Conservation (phyloP, 2,797 vertebrate genomes). For the Gymnothorax javanicus region DNA sequence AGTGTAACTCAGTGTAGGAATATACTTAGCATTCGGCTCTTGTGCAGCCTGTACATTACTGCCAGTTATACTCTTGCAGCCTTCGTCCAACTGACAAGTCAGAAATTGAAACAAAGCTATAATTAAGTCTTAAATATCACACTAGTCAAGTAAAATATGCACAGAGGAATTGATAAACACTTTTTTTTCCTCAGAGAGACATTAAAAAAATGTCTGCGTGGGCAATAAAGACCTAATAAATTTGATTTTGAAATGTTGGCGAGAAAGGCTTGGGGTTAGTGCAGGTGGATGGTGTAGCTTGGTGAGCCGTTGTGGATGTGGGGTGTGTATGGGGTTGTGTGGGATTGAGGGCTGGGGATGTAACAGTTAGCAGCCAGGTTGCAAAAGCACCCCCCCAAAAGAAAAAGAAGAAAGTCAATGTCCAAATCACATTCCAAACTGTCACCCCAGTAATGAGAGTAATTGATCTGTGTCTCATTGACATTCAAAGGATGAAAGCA, state of each 20-base stretch:
- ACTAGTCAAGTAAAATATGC: conserved; percentile 25
- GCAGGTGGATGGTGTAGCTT: background rate
- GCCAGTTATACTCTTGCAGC: conserved; percentile 38
- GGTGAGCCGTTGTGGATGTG: background rate
- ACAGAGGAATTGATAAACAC: conserved; percentile 34
- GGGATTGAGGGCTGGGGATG: conserved; percentile 5
- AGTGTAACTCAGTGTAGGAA: background rate
- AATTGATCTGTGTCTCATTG: conserved; percentile 69
- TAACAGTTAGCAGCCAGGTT: conserved; percentile 45
- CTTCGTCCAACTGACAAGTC: conserved; percentile 29
- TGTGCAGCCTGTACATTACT: conserved; percentile 18
- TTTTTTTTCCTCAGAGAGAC: conserved; percentile 32
- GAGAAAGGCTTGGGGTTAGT: conserved; percentile 22
- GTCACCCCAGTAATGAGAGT: conserved; percentile 64
- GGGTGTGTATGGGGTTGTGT: background rate
- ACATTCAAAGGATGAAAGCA: conserved; percentile 68
- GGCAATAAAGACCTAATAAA: conserved; percentile 51
- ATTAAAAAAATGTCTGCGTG: conserved; percentile 39
- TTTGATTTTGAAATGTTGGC: conserved; percentile 34
- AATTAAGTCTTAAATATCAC: conserved; percentile 37
- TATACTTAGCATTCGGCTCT: conserved; percentile 1
- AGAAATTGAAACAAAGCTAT: conserved; percentile 38
- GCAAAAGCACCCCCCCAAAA: conserved; percentile 37
- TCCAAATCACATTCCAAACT: conserved; percentile 65
- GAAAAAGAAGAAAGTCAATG: conserved; percentile 43